Evolutionary conservation across 1,140 invertebrate species (phyloP).

Genomic region (Pseudomyrmex sp.): DNA sequence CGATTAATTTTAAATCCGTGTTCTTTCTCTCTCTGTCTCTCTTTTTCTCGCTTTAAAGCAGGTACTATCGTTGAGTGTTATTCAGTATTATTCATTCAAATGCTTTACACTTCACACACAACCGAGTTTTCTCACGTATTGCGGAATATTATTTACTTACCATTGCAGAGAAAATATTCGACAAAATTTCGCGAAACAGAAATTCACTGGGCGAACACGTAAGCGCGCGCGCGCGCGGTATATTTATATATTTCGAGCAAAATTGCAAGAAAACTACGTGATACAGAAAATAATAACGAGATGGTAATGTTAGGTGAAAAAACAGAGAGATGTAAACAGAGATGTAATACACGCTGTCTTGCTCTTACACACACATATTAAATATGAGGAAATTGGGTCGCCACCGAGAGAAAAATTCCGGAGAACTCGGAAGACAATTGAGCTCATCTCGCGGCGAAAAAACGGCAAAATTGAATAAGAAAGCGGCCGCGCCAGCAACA

Average conservation of each 20-base stretch:
- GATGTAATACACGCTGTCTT: no score
- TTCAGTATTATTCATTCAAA: neutral
- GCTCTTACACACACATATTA: neutral
- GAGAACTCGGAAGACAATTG: neutral
- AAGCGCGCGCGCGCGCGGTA: no score
- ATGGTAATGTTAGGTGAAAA: no score
- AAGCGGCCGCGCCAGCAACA: conserved; percentile 3
- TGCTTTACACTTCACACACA: neutral
- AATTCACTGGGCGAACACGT: neutral
- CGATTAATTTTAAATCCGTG: neutral
- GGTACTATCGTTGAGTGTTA: no score
- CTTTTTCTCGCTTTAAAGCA: no score
- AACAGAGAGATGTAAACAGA: no score
- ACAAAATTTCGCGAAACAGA: neutral
- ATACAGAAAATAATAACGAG: neutral
- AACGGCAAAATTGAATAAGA: conserved; percentile 7
- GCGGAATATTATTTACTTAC: neutral
- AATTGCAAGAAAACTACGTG: neutral
- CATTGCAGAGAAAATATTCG: neutral
- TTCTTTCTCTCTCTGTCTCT: no score
- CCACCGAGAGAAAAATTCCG: neutral
- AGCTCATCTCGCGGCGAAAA: neutral
- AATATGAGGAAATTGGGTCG: neutral
- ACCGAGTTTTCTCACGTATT: no score
- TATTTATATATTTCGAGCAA: no score